Evolutionary conservation across 1,140 invertebrate genomes (phyloP).

Genomic region (Pogonomyrmex californicus): DNA sequence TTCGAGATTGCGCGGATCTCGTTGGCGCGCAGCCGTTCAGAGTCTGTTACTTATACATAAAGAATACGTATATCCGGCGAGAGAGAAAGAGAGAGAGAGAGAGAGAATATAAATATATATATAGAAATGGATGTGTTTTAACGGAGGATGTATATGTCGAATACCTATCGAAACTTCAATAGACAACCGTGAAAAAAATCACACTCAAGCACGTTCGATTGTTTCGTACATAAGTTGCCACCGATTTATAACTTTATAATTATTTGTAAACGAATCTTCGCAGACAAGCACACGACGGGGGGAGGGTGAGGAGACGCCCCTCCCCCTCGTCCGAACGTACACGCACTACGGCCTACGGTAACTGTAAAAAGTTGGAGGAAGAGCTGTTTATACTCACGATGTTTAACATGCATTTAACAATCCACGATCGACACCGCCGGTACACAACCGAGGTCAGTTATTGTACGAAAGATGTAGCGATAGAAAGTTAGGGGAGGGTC

Average conservation of each 20-base stretch:
- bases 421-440: constrained; percentile 11
- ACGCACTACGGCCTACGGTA: constrained; percentile 65
- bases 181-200: constrained; percentile 22
- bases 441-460: background rate
- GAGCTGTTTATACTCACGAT: constrained; percentile 68
- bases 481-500: constrained; percentile 12
- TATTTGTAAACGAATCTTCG: constrained; percentile 30
- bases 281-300: background rate
- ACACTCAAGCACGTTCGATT: constrained; percentile 47
- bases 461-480: constrained; percentile 3
- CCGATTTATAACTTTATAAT: constrained; percentile 32
- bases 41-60: constrained; percentile 33
- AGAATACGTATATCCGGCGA: background rate
- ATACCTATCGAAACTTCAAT: constrained; percentile 34
- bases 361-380: constrained; percentile 45
- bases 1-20: constrained; percentile 20
- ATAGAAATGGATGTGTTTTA: constrained; percentile 10
- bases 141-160: constrained; percentile 40
- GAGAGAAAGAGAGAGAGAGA: background rate
- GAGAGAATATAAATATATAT: background rate
- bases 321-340: constrained; percentile 1
- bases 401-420: constrained; percentile 62
- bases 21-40: constrained; percentile 24
- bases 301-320: background rate
- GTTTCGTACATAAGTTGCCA: constrained; percentile 20